Evolutionary conservation across 2,888 invertebrate genomes (phyloP).

Genomic region (Drosophila histrio): DNA sequence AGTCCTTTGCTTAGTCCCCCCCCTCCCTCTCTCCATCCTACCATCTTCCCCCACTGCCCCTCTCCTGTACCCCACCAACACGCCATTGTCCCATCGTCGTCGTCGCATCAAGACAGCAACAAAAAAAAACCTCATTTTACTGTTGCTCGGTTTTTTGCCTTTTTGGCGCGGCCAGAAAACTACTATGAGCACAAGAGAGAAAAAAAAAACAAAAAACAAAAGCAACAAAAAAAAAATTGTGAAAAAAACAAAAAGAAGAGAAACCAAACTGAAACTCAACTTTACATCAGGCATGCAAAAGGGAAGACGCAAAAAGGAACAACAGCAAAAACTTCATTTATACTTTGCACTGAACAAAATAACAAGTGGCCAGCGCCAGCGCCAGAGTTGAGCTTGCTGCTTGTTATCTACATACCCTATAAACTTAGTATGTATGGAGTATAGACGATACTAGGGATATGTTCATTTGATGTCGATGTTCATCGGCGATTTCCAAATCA

Average conservation of each 20-base stretch:
- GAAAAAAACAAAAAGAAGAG: conserved; percentile 17
- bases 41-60: background rate
- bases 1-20: conserved; percentile 21
- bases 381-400: conserved; percentile 7
- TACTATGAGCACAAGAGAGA: conserved; percentile 56
- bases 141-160: conserved; percentile 73
- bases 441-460: too few relatives aligned
- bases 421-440: too few relatives aligned
- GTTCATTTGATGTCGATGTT: too few relatives aligned
- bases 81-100: conserved; percentile 43
- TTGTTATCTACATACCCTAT: conserved; percentile 11
- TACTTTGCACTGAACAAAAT: conserved; percentile 70
- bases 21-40: background rate
- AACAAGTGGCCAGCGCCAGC: conserved; percentile 54
- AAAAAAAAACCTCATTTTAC: conserved; percentile 61
- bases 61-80: background rate
- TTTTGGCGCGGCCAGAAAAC: conserved; percentile 72
- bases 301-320: conserved; percentile 34
- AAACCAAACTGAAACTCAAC: conserved; percentile 48
- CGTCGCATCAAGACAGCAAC: conserved; percentile 35
- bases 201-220: conserved; percentile 2
- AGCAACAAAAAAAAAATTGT: conserved; percentile 10
- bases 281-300: conserved; percentile 54
- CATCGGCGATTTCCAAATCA: too few relatives aligned
- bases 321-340: conserved; percentile 70